phyloP scores from a whole-genome alignment of 2,888 invertebrate species.

The Beris chalybata region DNA sequence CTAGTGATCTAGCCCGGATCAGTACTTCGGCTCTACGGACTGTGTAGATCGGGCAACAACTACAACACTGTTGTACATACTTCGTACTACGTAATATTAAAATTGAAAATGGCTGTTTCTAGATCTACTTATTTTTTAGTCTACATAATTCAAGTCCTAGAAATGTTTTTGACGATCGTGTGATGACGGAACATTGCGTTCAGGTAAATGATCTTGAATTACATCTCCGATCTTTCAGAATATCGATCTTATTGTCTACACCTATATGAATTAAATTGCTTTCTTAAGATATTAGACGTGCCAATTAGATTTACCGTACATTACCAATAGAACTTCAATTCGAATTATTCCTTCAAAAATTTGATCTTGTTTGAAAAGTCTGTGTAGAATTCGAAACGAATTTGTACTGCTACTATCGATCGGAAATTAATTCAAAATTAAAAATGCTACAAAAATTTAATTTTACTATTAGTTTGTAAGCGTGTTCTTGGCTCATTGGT shows the following conservation, averaged over 20 bases:
- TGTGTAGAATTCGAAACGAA: not conserved
- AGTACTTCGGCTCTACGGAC: constrained; percentile 47
- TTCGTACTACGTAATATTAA: constrained; percentile 30
- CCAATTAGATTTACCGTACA: constrained; percentile 12
- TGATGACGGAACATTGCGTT: not conserved
- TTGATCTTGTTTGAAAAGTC: not conserved
- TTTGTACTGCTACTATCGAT: not conserved
- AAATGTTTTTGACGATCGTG: too few species aligned
- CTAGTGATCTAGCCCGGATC: constrained; percentile 48
- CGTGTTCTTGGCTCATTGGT: too few species aligned
- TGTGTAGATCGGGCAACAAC: constrained; percentile 42
- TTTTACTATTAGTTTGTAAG: too few species aligned
- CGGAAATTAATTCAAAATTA: not conserved
- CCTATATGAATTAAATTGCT: constrained; percentile 11
- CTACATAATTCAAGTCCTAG: not conserved
- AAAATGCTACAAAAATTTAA: too few species aligned
- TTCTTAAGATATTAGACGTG: constrained; percentile 23
- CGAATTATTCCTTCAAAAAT: too few species aligned
- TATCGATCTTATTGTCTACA: not conserved
- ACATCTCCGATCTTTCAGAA: too few species aligned
- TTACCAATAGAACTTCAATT: too few species aligned
- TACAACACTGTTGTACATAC: not conserved
- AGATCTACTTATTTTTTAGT: constrained; percentile 1
- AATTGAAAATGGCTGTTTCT: constrained; percentile 35
- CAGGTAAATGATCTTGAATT: constrained; percentile 3